phyloP scores from a whole-genome alignment of 2,888 invertebrate genomes.

The Hyles lineata region DNA sequence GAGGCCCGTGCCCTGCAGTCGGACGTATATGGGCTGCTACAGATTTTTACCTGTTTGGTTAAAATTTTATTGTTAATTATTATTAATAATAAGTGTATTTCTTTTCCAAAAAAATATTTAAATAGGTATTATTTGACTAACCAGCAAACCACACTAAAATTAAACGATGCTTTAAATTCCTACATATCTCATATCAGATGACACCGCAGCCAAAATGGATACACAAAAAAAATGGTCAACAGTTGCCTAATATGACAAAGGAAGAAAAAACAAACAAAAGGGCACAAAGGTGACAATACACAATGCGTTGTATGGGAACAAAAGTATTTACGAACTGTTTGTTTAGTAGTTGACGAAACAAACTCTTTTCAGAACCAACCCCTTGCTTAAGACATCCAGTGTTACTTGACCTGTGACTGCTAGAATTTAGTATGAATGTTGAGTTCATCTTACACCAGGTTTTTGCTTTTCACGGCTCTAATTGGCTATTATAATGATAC shows the following conservation, averaged over 20 bases:
- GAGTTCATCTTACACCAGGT: slow-evolving; percentile 41
- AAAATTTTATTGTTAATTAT: too few species aligned
- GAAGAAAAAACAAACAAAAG: slow-evolving; percentile 67
- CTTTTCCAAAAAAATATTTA: too few species aligned
- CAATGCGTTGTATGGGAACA: slow-evolving; percentile 76
- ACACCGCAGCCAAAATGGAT: background rate
- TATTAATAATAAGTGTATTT: too few species aligned
- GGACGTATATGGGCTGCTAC: too few species aligned
- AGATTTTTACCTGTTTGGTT: too few species aligned
- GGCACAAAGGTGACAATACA: slow-evolving; percentile 77
- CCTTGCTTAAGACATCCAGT: slow-evolving; percentile 58
- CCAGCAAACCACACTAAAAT: too few species aligned
- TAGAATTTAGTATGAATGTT: slow-evolving; percentile 25
- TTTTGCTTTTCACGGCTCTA: slow-evolving; percentile 50
- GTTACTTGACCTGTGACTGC: slow-evolving; percentile 41
- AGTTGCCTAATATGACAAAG: slow-evolving; percentile 61
- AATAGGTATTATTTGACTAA: too few species aligned
- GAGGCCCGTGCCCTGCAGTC: too few species aligned
- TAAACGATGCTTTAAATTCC: too few species aligned
- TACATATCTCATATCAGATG: too few species aligned
- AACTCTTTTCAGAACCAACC: slow-evolving; percentile 72
- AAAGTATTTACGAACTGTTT: slow-evolving; percentile 80
- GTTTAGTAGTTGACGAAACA: slow-evolving; percentile 81
- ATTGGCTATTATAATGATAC: slow-evolving; percentile 83
- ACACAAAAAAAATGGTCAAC: slow-evolving; percentile 55